A percentile compares a stretch with the other conserved stretches of the same genome.
phyloP scores from a whole-genome alignment of 2,113 vertebrate species.

The Neodon shergylaensis region DNA sequence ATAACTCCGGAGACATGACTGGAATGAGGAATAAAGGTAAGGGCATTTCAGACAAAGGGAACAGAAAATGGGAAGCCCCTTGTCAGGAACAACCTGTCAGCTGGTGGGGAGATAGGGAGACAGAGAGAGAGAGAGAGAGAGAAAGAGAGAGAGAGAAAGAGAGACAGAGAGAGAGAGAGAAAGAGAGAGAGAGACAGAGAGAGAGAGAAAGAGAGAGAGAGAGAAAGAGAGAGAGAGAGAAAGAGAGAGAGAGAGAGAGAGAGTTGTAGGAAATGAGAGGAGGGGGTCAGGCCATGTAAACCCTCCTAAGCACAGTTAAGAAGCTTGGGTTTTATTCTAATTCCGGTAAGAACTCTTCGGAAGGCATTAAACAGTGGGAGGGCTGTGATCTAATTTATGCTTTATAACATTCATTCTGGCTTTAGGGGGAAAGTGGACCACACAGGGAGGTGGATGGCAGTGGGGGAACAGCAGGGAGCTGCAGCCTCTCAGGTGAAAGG shows the following conservation, averaged over 20 bases:
- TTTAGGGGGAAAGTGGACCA: background rate
- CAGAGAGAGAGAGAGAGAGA: background rate
- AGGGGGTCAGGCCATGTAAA: conserved; percentile 53
- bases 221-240: background rate
- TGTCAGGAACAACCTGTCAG: background rate
- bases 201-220: too few relatives aligned
- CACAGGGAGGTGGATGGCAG: background rate
- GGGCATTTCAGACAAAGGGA: conserved; percentile 9
- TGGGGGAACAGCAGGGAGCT: background rate
- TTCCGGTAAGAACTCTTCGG: conserved; percentile 74
- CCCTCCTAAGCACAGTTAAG: conserved; percentile 74
- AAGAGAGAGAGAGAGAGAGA: background rate
- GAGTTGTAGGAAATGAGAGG: conserved; percentile 6
- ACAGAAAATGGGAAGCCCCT: background rate
- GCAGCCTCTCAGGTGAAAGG: background rate
- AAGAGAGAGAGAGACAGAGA: too few relatives aligned
- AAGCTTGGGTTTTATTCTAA: conserved; percentile 76
- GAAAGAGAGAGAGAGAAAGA: background rate
- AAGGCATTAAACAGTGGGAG: conserved; percentile 73
- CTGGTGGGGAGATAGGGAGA: background rate
- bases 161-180: background rate
- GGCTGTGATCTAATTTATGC: conserved; percentile 71
- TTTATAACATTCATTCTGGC: conserved; percentile 48
- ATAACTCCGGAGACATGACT: background rate
- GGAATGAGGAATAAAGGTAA: background rate